phyloP scores from a whole-genome alignment of 2,113 vertebrate genomes.

The Paradisaea rubra region DNA sequence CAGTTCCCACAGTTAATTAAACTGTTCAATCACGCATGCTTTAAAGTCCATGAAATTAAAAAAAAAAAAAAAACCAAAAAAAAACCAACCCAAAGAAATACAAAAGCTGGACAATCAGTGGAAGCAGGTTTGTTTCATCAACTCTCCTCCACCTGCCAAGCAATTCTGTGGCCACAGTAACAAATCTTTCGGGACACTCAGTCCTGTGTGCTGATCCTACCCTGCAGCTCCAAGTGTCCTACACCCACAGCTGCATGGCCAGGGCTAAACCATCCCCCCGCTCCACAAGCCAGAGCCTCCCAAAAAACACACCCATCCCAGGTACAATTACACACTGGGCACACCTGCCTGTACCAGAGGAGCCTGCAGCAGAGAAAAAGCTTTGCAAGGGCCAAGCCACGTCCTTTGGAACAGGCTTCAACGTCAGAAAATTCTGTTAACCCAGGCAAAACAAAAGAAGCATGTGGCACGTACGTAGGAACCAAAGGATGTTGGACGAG shows the following conservation, averaged over 20 bases:
- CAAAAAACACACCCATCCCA: not conserved
- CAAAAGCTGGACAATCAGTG: not conserved
- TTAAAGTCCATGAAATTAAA: not conserved
- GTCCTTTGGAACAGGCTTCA: not conserved
- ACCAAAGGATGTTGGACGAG: conserved; percentile 3
- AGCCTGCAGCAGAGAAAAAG: not conserved
- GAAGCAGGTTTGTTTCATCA: conserved; percentile 6
- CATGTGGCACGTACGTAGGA: not conserved
- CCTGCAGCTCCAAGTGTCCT: not conserved
- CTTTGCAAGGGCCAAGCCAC: not conserved
- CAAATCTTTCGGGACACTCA: not conserved
- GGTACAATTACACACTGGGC: not conserved
- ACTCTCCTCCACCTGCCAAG: not conserved
- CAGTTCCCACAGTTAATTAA: conserved; percentile 18
- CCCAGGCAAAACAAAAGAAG: not conserved
- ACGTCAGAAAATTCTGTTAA: not conserved
- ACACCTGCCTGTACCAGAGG: not conserved
- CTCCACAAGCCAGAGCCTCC: not conserved
- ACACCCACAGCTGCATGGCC: rapidly evolving
- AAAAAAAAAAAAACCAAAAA: not conserved
- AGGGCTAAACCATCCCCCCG: not conserved
- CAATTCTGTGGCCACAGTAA: not conserved
- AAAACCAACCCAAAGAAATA: not conserved
- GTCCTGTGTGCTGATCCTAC: not conserved
- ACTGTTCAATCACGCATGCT: not conserved